Evolutionary conservation across 1,140 invertebrate genomes (phyloP).

Genomic region (Zophobas morio): DNA sequence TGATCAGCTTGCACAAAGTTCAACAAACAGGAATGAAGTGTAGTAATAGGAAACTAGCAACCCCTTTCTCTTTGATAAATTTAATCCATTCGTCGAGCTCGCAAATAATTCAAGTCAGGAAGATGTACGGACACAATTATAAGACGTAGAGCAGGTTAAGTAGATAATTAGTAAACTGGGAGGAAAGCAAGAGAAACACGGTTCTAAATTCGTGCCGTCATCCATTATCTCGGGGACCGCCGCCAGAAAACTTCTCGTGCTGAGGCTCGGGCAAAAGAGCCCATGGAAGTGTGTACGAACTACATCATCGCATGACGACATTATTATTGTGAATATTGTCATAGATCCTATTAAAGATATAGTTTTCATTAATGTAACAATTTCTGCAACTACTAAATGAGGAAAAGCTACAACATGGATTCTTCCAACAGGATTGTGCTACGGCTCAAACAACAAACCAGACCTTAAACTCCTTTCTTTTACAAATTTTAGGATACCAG

Average conservation of each 20-base stretch:
- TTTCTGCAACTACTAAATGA: too few species aligned
- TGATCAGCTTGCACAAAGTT: slow-evolving; percentile 36
- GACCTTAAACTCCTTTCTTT: too few species aligned
- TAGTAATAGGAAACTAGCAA: slow-evolving; percentile 46
- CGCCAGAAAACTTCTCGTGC: slow-evolving; percentile 23
- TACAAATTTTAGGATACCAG: too few species aligned
- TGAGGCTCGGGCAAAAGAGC: not conserved
- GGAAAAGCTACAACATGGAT: too few species aligned
- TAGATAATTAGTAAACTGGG: slow-evolving; percentile 56
- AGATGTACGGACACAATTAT: slow-evolving; percentile 56
- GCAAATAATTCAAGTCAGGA: slow-evolving; percentile 46
- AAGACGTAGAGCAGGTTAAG: slow-evolving; percentile 54
- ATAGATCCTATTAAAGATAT: too few species aligned
- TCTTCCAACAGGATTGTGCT: too few species aligned
- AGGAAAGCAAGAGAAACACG: slow-evolving; percentile 45
- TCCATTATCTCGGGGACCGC: slow-evolving; percentile 47
- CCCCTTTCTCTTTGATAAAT: slow-evolving; percentile 48
- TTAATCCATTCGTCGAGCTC: slow-evolving; percentile 45
- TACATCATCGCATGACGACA: slow-evolving; percentile 8
- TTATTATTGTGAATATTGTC: not conserved
- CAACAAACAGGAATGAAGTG: slow-evolving; percentile 40
- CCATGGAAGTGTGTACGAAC: not conserved
- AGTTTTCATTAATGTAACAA: too few species aligned
- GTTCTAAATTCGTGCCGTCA: slow-evolving; percentile 50
- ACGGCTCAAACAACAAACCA: too few species aligned